Percentiles rank a stretch among this genome's conserved stretches.
Evolutionary conservation across 1,140 invertebrate species (phyloP).

Genomic region (Aleiodes sp.): DNA sequence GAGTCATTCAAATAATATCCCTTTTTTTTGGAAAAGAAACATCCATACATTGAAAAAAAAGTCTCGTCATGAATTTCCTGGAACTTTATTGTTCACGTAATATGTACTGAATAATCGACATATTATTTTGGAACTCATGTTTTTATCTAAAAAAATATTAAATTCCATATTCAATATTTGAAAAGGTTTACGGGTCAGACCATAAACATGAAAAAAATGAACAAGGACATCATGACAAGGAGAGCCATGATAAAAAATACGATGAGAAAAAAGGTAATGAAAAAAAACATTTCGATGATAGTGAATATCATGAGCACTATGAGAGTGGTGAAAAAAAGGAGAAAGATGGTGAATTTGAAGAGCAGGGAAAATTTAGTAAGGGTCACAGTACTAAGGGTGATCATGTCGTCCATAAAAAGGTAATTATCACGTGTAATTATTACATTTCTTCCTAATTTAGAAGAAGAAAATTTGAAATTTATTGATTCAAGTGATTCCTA

Average conservation of each 20-base stretch:
- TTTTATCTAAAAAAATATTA: not conserved
- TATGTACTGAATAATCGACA: no score
- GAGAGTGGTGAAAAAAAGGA: conserved; percentile 55
- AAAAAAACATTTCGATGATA: conserved; percentile 58
- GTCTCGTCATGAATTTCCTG: not conserved
- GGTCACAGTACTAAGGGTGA: conserved; percentile 66
- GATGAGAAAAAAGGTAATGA: conserved; percentile 58
- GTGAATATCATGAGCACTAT: conserved; percentile 55
- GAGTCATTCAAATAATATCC: not conserved
- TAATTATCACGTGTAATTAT: conserved; percentile 28
- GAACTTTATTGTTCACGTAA: no score
- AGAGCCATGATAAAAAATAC: conserved; percentile 55
- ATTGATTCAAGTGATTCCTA: no score
- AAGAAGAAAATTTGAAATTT: not conserved
- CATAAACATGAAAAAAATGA: conserved; percentile 59
- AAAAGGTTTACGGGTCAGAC: conserved; percentile 56
- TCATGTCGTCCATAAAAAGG: conserved; percentile 66
- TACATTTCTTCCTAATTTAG: not conserved
- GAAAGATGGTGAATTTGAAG: conserved; percentile 55
- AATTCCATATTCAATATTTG: conserved; percentile 17
- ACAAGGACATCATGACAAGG: conserved; percentile 64
- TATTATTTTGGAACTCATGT: no score
- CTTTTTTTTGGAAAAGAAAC: not conserved
- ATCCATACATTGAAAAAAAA: not conserved
- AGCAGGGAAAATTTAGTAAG: conserved; percentile 63